Base-by-base conservation (phyloP, 1,140 invertebrate species). In the Tetraneura akinire region DNA sequence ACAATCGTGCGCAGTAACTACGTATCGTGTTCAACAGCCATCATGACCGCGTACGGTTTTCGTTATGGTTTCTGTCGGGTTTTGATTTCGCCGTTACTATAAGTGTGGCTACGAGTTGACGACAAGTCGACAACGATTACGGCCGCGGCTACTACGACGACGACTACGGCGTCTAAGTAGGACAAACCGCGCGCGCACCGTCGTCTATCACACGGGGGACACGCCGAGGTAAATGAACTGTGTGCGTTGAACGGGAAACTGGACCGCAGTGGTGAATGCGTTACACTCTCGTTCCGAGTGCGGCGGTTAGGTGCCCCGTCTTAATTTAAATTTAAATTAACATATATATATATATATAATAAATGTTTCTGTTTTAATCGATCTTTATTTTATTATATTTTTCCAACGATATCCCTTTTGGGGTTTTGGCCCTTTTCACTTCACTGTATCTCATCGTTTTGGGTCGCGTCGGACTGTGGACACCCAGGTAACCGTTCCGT, bases 151-250 rank as follows among this genome's bases (percentile, higher is more conserved):
- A 62, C 71, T 29, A 80, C 47, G 51, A 62, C 53, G 68, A 37
- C 26, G 57, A 47, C 57, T 80, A 66, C 37, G 68, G 42, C 49
- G 29, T 42, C 32, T 64, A 74, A 76, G 49, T 68, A 74, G 73
- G 81, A 73, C 80, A 74, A 49, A 45, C 70, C 55, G 32, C 70
- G 55, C 55, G 55, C 74, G 55, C 51, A 57, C 68, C 73, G 49
- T 23, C 70, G 49, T 26, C 51, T n/a, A 23, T 51, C 71, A 18
- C 71, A 18, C 5, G 21, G 3, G 62, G 32, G 32, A 66, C 32
- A 66, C 42, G 45, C 73, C 29, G 74, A 78, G 74, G 74, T 78
- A 78, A 78, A 78, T 18, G 74, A 78, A 78, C 74, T 78, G 74
- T 62, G 55, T n/a, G 74, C 47, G 68, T 71, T 45, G 68, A 49